Evolutionary conservation across 2,797 vertebrate genomes (phyloP), one percentile per base, ranked within the genome.

Genomic region (Orestias chungarensis): DNA sequence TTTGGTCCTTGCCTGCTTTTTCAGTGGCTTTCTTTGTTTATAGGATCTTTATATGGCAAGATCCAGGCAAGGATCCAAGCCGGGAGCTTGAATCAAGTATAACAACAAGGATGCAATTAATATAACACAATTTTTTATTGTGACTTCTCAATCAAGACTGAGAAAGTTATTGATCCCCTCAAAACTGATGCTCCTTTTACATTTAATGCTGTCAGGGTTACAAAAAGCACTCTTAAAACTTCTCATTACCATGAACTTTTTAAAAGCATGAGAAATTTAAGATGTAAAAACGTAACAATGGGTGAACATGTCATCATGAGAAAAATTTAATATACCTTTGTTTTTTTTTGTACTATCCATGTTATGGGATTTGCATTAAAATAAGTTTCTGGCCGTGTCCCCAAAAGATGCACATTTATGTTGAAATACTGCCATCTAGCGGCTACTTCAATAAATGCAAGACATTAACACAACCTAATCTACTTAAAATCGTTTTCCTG

Each of bases 381-480:
- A n/a, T n/a, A n/a, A n/a, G n/a, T n/a, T n/a, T 23, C n/a, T 5
- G 23, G 20, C 46, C 18, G 29, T 31, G 31, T 20, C 17, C 18
- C 31, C 17, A 15, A n/a, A 23, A 38, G 4, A 61, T 38, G 57
- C 33, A 35, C 33, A 79, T 68, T 55, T 68, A 10, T 82, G 64
- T 4, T 73, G 52, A 47, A 12, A 70, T 68, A 80, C 77, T 84
- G 84, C 79, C 90, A 27, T 79, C 90, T 82, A 65, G 27, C 82
- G 88, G 83, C 23, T 76, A 61, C 6, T 29, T 4, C 47, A 6
- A 27, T 66, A 23, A 76, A 29, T 11, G 33, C 62, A 68, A 47
- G 6, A 7, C 20, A 49, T 1, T 18, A 61, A 12, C 3, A 18
- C 55, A 8, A 59, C 12, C 11, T 1, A 4, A 46, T 18, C 12